phyloP scores from a whole-genome alignment of 2,113 vertebrate species.

The Felis chaus region DNA sequence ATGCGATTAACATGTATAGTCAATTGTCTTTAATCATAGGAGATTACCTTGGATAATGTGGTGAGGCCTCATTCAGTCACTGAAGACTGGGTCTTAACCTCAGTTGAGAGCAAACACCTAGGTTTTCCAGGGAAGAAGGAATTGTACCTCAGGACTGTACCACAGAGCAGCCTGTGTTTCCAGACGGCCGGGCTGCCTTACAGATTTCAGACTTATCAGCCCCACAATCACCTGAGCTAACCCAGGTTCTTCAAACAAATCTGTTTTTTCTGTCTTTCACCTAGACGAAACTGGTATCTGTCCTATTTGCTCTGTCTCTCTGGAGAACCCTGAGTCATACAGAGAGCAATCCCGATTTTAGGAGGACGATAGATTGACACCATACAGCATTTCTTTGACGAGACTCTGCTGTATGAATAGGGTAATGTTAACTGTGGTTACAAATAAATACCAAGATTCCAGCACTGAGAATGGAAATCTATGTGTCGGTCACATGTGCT shows the following conservation, averaged over 20 bases:
- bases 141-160: neutral
- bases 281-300: neutral
- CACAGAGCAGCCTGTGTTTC: neutral
- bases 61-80: neutral
- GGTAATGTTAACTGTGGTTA: no score
- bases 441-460: no score
- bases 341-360: neutral
- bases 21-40: neutral
- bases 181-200: neutral
- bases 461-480: no score
- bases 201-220: neutral
- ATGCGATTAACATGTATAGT: neutral
- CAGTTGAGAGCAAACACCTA: neutral
- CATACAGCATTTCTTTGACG: accelerated
- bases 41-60: neutral
- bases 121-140: neutral
- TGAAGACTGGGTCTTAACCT: neutral
- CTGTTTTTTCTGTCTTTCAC: neutral
- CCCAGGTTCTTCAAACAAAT: neutral
- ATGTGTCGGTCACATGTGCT: accelerated
- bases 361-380: no score
- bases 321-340: neutral
- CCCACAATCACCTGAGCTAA: neutral
- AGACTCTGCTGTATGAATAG: neutral
- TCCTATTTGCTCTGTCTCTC: neutral